Percentiles rank a stretch among this genome's conserved stretches.
Conservation (phyloP, 2,113 vertebrate genomes). For the Gopherus evgoodei region DNA sequence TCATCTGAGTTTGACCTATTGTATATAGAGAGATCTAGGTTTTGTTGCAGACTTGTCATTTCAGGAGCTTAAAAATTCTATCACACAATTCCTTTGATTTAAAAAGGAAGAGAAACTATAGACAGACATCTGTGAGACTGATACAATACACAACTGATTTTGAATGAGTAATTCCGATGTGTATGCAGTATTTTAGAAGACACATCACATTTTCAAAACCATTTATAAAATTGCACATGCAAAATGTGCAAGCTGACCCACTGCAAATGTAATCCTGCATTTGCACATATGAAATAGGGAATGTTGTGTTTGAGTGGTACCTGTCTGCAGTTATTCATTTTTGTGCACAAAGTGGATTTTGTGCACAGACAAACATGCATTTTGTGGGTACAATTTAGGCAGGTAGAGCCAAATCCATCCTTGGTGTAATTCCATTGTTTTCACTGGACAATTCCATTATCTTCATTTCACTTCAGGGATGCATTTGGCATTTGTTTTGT, state of each 20-base stretch:
- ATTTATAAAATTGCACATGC: neutral
- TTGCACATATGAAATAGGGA: neutral
- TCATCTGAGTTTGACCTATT: neutral
- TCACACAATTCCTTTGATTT: neutral
- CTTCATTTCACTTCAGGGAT: neutral
- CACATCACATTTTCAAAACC: neutral
- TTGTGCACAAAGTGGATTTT: neutral
- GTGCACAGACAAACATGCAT: neutral
- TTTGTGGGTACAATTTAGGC: neutral
- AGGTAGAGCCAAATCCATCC: neutral
- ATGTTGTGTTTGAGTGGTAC: neutral
- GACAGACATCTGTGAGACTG: neutral
- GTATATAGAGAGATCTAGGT: neutral
- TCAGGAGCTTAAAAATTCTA: neutral
- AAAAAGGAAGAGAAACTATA: neutral
- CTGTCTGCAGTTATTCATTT: neutral
- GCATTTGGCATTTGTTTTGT: neutral
- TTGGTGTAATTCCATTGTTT: neutral
- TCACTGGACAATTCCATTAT: neutral
- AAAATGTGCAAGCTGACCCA: neutral
- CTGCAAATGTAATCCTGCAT: neutral
- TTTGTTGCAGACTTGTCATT: constrained; percentile 9
- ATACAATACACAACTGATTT: neutral
- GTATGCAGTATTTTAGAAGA: neutral
- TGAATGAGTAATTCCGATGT: neutral